phyloP scores from a whole-genome alignment of 2,113 vertebrate species.

The Pithys albifrons region DNA sequence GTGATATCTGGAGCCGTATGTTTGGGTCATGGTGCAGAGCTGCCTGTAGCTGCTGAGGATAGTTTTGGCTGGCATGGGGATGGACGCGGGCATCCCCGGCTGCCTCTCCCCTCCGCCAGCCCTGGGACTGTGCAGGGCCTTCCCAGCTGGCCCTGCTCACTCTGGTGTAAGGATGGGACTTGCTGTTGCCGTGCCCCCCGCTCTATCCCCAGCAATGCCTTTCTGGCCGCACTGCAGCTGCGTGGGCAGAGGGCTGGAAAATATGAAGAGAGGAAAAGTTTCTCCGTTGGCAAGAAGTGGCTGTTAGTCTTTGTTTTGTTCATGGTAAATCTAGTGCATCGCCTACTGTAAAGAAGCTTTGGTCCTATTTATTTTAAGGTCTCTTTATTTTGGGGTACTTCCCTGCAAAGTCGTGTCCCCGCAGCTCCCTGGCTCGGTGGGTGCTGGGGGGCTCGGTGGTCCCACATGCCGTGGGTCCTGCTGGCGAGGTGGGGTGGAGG shows the following conservation, averaged over 20 bases:
- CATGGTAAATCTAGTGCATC: slow-evolving; percentile 15
- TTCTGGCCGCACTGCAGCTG: neutral
- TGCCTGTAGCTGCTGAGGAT: neutral
- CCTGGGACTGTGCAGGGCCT: neutral
- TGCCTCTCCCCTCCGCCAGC: neutral
- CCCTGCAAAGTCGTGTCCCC: neutral
- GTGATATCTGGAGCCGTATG: neutral
- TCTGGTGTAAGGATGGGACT: neutral
- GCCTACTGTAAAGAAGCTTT: slow-evolving; percentile 29
- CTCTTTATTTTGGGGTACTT: neutral
- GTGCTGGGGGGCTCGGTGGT: neutral
- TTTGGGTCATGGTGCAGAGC: neutral
- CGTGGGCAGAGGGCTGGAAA: neutral
- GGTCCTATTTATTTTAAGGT: slow-evolving; percentile 10
- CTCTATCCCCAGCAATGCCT: neutral
- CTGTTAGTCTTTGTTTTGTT: slow-evolving; percentile 44
- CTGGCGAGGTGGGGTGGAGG: neutral
- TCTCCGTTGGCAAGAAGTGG: slow-evolving; percentile 28
- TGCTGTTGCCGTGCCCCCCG: neutral
- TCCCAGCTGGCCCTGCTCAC: neutral
- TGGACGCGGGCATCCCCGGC: neutral
- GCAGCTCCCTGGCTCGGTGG: neutral
- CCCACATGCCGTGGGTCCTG: neutral
- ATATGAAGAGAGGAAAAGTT: slow-evolving; percentile 44
- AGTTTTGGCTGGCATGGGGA: neutral